These are phyloP conservation scores for Drosophila monieri DNA, from an alignment of 2,888 invertebrate genomes.

Conservation along the genomic window DNA sequence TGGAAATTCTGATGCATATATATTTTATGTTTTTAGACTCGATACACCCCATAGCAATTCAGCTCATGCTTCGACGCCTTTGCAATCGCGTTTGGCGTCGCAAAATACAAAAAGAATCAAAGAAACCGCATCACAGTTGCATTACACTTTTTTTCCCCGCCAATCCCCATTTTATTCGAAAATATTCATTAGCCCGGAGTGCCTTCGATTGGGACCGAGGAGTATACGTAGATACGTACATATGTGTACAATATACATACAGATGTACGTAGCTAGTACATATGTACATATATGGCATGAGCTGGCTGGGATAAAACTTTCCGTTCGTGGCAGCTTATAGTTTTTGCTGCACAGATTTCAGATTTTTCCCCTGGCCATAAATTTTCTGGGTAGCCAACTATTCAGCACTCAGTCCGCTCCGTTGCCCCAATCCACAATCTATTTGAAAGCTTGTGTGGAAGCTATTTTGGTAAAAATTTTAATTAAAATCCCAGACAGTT, in stretches of 20 bases:
- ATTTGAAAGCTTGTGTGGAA: constrained; percentile 14
- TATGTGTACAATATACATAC: not conserved
- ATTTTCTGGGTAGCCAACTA: constrained; percentile 68
- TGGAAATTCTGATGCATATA: not conserved
- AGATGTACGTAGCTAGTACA: not conserved
- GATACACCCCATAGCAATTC: constrained; percentile 38
- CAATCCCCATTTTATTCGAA: constrained; percentile 30
- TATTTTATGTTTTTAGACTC: not conserved
- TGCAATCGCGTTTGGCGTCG: constrained; percentile 72
- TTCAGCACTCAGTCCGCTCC: constrained; percentile 51
- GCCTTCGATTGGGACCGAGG: constrained; percentile 29
- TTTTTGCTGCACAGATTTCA: constrained; percentile 68
- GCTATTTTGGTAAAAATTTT: constrained; percentile 75
- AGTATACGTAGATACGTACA: not conserved
- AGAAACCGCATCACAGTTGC: constrained; percentile 64
- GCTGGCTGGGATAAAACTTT: constrained; percentile 45
- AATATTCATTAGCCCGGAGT: constrained; percentile 71
- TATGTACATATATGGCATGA: constrained; percentile 4
- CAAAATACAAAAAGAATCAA: constrained; percentile 48
- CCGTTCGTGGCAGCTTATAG: constrained; percentile 64
- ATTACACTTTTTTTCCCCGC: constrained; percentile 25
- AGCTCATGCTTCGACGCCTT: constrained; percentile 74
- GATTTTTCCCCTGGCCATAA: constrained; percentile 57
- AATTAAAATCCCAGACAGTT: constrained; percentile 77
- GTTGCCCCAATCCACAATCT: constrained; percentile 1